Evolutionary conservation across 2,888 invertebrate genomes (phyloP).

Genomic region (Drosophila anceps): DNA sequence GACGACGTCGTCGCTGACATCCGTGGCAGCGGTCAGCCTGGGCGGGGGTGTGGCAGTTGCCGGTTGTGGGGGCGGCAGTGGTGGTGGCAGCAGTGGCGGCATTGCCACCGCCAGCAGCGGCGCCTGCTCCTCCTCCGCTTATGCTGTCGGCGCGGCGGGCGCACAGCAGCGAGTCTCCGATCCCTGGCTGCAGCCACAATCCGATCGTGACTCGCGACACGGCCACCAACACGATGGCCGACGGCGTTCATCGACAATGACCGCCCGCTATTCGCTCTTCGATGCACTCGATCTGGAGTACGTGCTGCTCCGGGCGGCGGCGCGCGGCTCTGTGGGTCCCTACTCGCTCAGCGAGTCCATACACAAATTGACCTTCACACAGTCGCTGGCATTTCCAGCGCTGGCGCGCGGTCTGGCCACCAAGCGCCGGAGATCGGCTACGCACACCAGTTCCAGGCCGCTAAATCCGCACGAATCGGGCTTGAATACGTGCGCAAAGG

Average conservation of each 20-base stretch:
- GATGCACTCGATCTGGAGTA: constrained; percentile 91
- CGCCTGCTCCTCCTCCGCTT: constrained; percentile 85
- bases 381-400: constrained; percentile 90
- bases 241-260: constrained; percentile 88
- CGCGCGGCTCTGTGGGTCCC: constrained; percentile 90
- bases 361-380: constrained; percentile 91
- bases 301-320: constrained; percentile 89
- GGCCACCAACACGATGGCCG: constrained; percentile 83
- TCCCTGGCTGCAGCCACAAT: constrained; percentile 85
- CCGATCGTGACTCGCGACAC: constrained; percentile 83
- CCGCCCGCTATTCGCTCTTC: constrained; percentile 89
- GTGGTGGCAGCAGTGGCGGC: constrained; percentile 81
- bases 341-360: constrained; percentile 90
- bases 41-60: constrained; percentile 76
- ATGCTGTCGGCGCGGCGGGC: constrained; percentile 86
- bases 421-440: constrained; percentile 87
- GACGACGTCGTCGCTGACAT: constrained; percentile 88
- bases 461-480: constrained; percentile 88
- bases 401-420: constrained; percentile 89
- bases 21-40: constrained; percentile 85
- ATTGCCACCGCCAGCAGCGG: constrained; percentile 86
- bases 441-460: constrained; percentile 86
- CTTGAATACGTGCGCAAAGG: constrained; percentile 90
- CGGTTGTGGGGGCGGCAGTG: constrained; percentile 43
- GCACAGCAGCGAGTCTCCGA: constrained; percentile 85